These are phyloP conservation scores for Hylia prasina DNA, from an alignment of 2,113 vertebrate genomes.

Conservation along the genomic window DNA sequence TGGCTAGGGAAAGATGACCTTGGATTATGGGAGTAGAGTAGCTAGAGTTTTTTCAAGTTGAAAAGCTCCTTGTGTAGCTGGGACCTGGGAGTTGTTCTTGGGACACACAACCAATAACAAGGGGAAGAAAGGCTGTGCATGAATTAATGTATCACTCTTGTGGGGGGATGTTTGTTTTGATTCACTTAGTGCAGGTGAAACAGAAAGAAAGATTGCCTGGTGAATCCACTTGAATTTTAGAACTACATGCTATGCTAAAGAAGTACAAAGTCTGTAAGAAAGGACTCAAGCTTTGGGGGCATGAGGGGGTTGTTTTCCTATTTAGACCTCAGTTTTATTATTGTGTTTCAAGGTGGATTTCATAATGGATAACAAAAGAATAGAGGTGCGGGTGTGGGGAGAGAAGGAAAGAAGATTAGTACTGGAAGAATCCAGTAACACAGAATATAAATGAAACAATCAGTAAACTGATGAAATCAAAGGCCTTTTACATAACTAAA, in stretches of 20 bases:
- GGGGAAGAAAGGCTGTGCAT: not conserved
- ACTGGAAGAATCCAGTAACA: not conserved
- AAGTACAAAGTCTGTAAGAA: not conserved
- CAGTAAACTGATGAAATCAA: not conserved
- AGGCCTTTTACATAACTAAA: not conserved
- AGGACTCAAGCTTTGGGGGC: not conserved
- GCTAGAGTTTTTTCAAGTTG: not conserved
- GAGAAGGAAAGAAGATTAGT: not conserved
- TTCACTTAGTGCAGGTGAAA: not conserved
- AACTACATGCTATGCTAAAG: not conserved
- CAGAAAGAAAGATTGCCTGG: not conserved
- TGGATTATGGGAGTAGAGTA: not conserved
- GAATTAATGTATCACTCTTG: not conserved
- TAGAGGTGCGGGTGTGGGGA: accelerated
- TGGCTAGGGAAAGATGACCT: not conserved
- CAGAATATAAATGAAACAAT: not conserved
- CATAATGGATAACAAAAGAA: not conserved
- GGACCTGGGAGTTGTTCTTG: not conserved
- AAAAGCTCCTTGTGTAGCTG: not conserved
- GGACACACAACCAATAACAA: not conserved
- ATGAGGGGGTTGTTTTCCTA: not conserved
- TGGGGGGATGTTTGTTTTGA: not conserved
- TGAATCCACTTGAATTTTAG: not conserved
- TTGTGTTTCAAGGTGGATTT: not conserved
- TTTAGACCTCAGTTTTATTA: not conserved